These are phyloP conservation scores for Diploscapter pachys DNA, from an alignment of 1,140 invertebrate species.

Conservation along the genomic window DNA sequence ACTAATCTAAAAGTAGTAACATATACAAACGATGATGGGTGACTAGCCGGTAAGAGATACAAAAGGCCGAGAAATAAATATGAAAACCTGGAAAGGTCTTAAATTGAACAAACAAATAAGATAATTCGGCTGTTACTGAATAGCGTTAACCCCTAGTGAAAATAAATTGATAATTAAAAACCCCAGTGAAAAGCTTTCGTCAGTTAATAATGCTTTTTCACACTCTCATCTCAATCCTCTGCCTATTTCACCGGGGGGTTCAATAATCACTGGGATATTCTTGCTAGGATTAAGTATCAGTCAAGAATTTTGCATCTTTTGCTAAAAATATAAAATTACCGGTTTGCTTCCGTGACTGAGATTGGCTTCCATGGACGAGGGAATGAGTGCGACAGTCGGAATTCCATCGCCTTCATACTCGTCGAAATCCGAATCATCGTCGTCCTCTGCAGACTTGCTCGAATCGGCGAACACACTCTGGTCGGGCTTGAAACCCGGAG, in stretches of 20 bases:
- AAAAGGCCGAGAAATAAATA: no score
- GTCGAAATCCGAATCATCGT: slow-evolving; percentile 32
- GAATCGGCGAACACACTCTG: not conserved
- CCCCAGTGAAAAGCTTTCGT: slow-evolving; percentile 7
- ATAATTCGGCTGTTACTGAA: no score
- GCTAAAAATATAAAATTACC: slow-evolving; percentile 5
- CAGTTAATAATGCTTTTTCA: not conserved
- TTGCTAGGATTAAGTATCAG: no score
- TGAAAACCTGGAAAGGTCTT: no score
- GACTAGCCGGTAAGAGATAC: no score
- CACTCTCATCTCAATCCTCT: no score
- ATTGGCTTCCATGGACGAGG: slow-evolving; percentile 31
- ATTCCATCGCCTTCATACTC: slow-evolving; percentile 29
- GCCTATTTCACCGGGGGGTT: no score
- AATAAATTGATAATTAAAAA: slow-evolving; percentile 13
- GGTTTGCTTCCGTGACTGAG: slow-evolving; percentile 36
- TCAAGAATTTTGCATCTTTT: not conserved
- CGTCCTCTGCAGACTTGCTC: not conserved
- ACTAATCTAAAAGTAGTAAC: not conserved
- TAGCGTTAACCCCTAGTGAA: no score
- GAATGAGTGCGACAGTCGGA: slow-evolving; percentile 33
- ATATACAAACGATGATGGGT: not conserved
- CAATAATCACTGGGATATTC: no score
- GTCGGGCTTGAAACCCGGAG: slow-evolving; percentile 23
- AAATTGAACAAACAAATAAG: no score